These are phyloP conservation scores for Entomobrya proxima DNA, from an alignment of 2,888 invertebrate species.

Conservation along the genomic window DNA sequence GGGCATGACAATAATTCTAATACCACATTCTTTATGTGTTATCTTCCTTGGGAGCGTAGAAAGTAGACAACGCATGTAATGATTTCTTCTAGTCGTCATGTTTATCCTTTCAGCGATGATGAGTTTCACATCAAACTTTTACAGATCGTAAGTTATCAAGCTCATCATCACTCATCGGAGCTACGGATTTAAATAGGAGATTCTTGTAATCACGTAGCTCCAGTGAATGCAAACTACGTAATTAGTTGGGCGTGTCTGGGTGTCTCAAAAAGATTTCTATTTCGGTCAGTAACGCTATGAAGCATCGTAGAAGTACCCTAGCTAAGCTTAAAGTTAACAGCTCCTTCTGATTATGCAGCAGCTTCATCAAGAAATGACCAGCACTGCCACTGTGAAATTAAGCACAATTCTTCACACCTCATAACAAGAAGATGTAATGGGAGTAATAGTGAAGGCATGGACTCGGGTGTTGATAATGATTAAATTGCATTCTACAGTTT, in stretches of 20 bases:
- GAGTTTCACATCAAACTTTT: background rate
- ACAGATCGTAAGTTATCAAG: background rate
- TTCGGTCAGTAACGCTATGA: too few species aligned
- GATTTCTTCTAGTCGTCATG: slow-evolving; percentile 38
- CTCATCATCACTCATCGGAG: slow-evolving; percentile 15
- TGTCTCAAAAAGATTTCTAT: slow-evolving; percentile 50
- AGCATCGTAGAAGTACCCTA: too few species aligned
- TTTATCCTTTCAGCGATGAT: slow-evolving; percentile 8
- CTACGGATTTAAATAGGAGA: too few species aligned
- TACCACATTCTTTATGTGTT: background rate
- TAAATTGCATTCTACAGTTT: background rate
- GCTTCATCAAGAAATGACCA: slow-evolving; percentile 29
- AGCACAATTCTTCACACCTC: slow-evolving; percentile 52
- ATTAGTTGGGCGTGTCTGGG: slow-evolving; percentile 67
- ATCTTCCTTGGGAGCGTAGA: background rate
- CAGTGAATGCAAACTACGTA: slow-evolving; percentile 58
- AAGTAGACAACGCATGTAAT: background rate
- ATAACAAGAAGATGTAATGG: slow-evolving; percentile 27
- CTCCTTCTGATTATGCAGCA: background rate
- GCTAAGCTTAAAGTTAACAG: background rate
- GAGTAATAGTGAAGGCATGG: background rate
- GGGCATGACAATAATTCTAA: background rate
- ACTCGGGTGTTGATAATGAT: background rate
- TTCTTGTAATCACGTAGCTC: slow-evolving; percentile 46
- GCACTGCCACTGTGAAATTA: slow-evolving; percentile 32